Conservation (phyloP, 2,797 vertebrate species). For the Lateolabrax maculatus region DNA sequence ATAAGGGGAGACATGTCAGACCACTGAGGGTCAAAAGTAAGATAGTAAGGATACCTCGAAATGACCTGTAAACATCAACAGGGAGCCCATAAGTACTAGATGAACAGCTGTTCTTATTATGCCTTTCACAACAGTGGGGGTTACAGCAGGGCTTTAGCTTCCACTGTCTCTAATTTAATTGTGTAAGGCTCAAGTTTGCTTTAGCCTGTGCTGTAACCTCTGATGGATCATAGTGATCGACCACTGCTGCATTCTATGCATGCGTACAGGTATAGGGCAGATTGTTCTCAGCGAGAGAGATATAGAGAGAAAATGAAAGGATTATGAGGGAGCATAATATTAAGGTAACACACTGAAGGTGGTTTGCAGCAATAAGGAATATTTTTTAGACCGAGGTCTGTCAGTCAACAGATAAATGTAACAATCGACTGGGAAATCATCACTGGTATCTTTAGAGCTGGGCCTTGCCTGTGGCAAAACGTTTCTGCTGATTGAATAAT, state of each 20-base stretch:
- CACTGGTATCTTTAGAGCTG: not conserved
- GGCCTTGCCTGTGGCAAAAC: not conserved
- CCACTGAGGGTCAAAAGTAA: not conserved
- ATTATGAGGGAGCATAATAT: constrained; percentile 20
- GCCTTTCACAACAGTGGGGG: constrained; percentile 4
- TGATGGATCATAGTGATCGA: constrained; percentile 20
- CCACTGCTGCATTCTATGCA: constrained; percentile 4
- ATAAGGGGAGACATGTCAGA: not conserved
- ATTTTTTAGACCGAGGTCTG: not conserved
- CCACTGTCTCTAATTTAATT: not conserved
- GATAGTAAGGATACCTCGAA: not conserved
- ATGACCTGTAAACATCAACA: constrained; percentile 41
- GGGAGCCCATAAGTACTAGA: constrained; percentile 9
- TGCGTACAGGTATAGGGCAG: not conserved
- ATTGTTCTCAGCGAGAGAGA: not conserved
- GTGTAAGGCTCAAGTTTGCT: constrained; percentile 5
- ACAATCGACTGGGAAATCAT: not conserved
- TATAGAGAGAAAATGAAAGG: not conserved
- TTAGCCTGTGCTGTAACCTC: constrained; percentile 6
- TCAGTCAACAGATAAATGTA: not conserved
- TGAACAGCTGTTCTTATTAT: constrained; percentile 27
- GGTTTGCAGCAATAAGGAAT: not conserved
- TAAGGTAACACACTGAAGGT: not conserved
- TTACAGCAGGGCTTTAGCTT: constrained; percentile 2
- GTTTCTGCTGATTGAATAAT: not conserved